phyloP scores from a whole-genome alignment of 2,797 vertebrate species.

The Neosilurus mollespiculum region DNA sequence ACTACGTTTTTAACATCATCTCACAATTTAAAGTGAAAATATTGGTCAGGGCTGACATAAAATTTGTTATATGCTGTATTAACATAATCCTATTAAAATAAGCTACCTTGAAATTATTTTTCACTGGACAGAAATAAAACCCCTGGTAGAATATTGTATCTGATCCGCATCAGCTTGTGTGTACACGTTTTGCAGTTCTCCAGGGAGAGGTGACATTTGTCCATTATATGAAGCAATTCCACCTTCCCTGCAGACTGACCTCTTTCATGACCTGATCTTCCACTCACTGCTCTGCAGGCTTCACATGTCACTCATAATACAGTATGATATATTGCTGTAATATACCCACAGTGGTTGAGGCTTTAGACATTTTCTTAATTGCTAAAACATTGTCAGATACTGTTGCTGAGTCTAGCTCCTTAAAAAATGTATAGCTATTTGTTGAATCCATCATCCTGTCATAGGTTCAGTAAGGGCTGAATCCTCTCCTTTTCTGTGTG shows the following conservation, averaged over 20 bases:
- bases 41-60: background rate
- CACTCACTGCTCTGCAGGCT: background rate
- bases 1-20: background rate
- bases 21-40: background rate
- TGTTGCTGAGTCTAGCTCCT: background rate
- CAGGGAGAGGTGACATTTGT: background rate
- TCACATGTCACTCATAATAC: slow-evolving; percentile 19
- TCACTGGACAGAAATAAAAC: background rate
- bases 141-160: background rate
- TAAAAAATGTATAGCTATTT: slow-evolving; percentile 6
- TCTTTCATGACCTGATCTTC: slow-evolving; percentile 19
- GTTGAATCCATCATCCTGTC: slow-evolving; percentile 20
- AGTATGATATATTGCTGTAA: slow-evolving; percentile 15
- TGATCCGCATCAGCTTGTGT: background rate
- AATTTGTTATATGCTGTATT: background rate
- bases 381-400: slow-evolving; percentile 7
- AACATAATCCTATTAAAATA: background rate
- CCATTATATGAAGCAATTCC: slow-evolving; percentile 6
- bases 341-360: background rate
- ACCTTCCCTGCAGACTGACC: slow-evolving; percentile 1
- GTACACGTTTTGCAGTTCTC: background rate
- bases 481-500: background rate
- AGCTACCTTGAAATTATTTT: slow-evolving; percentile 2
- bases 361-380: background rate
- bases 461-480: slow-evolving; percentile 3